Evolutionary conservation across 37 sponge, comb jelly and placozoan genomes (phyloP).

Genomic region (Aplysina aerophoba): DNA sequence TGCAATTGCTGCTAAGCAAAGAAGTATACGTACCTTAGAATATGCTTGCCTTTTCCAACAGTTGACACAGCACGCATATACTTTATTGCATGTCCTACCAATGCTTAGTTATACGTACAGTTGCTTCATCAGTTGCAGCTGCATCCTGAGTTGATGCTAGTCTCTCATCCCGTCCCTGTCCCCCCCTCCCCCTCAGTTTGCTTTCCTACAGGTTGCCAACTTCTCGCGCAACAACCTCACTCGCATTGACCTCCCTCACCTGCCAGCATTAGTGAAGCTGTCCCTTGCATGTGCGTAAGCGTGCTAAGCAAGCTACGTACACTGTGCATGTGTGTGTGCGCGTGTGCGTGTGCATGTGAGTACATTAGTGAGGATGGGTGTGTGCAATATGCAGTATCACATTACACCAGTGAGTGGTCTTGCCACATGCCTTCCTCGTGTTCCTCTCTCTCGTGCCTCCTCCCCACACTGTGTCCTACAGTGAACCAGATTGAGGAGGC

Average conservation of each 20-base stretch:
- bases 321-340: neutral
- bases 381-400: neutral
- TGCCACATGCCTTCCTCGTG: neutral
- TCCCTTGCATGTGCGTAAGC: slow-evolving; percentile 76
- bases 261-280: slow-evolving; percentile 83
- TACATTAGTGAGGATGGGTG: neutral
- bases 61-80: no score
- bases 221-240: slow-evolving; percentile 82
- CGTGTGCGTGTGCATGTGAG: neutral
- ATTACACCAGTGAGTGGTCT: neutral
- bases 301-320: no score
- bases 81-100: no score
- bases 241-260: slow-evolving; percentile 73
- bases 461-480: slow-evolving; percentile 4
- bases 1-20: neutral
- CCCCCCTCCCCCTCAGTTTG: slow-evolving; percentile 49
- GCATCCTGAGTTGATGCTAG: no score
- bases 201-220: slow-evolving; percentile 83
- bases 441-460: neutral
- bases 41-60: no score
- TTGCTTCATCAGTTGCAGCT: no score
- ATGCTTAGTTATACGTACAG: no score
- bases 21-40: no score
- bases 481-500: slow-evolving; percentile 84
- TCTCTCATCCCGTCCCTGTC: neutral